phyloP scores from a whole-genome alignment of 2,888 invertebrate genomes.

The Drosophila histrio region DNA sequence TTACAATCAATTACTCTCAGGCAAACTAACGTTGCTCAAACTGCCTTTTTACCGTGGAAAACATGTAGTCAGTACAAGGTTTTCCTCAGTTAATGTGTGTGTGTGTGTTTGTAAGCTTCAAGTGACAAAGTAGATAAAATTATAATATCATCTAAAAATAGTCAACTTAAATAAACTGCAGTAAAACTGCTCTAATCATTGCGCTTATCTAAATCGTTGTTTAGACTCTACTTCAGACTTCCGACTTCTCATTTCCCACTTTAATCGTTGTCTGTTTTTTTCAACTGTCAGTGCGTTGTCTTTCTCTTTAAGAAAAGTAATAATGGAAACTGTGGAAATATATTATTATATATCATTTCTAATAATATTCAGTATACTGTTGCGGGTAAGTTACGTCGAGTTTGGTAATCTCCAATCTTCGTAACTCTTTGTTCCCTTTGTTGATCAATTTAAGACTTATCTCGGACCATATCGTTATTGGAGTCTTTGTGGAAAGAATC shows the following conservation, averaged over 20 bases:
- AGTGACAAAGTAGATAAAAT: conserved; percentile 20
- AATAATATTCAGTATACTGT: conserved; percentile 50
- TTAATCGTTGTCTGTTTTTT: conserved; percentile 25
- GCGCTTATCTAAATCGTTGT: background rate
- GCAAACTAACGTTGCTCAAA: background rate
- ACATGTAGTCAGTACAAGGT: background rate
- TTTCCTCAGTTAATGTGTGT: background rate
- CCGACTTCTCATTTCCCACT: conserved; percentile 40
- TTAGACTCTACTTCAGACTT: conserved; percentile 5
- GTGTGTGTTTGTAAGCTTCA: background rate
- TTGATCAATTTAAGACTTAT: conserved; percentile 42
- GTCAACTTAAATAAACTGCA: conserved; percentile 36
- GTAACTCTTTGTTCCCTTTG: background rate
- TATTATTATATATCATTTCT: conserved; percentile 63
- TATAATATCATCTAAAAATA: conserved; percentile 34
- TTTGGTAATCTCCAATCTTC: background rate
- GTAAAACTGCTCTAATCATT: conserved; percentile 19
- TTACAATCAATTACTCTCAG: background rate
- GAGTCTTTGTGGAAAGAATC: conserved; percentile 18
- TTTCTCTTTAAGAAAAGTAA: background rate
- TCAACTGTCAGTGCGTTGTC: background rate
- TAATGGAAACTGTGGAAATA: conserved; percentile 60
- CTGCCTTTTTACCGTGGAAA: background rate
- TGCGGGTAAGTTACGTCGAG: conserved; percentile 53
- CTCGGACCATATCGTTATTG: conserved; percentile 57